These are phyloP conservation scores for Rhynchophorus ferrugineus DNA, from an alignment of 1,140 invertebrate species.

Conservation along the genomic window DNA sequence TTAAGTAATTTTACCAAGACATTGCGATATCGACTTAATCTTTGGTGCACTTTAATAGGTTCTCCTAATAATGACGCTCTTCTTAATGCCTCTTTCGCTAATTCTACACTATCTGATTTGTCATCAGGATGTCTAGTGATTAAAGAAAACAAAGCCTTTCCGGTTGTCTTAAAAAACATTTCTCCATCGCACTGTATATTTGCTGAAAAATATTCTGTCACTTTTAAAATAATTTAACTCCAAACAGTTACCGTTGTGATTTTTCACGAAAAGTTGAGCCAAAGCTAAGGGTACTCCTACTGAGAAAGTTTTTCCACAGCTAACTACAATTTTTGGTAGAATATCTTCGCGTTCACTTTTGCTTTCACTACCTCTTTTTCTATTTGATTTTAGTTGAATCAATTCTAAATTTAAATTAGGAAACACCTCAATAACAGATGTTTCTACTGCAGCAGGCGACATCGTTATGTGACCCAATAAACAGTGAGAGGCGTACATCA, in stretches of 20 bases:
- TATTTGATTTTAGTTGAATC: constrained; percentile 16
- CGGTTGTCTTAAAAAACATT: constrained; percentile 59
- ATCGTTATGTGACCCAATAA: constrained; percentile 37
- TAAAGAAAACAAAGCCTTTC: constrained; percentile 50
- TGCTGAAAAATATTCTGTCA: constrained; percentile 46
- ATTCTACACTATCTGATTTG: constrained; percentile 53
- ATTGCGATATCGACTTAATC: constrained; percentile 64
- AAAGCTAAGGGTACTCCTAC: constrained; percentile 36
- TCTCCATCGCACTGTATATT: constrained; percentile 60
- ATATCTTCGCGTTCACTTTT: constrained; percentile 29
- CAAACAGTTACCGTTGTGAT: constrained; percentile 34
- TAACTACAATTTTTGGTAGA: constrained; percentile 32
- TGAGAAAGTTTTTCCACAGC: constrained; percentile 33
- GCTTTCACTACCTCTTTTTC: constrained; percentile 30
- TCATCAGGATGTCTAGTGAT: constrained; percentile 52
- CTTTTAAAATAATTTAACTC: too few species aligned
- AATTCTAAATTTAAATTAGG: constrained; percentile 34
- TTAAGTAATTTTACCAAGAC: constrained; percentile 47
- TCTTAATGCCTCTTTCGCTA: constrained; percentile 60
- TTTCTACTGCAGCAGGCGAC: constrained; percentile 38
- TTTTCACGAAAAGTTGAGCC: constrained; percentile 35
- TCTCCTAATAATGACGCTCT: constrained; percentile 62
- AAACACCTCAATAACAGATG: constrained; percentile 35
- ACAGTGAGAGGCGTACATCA: constrained; percentile 35
- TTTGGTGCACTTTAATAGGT: constrained; percentile 55